Evolutionary conservation across 2,113 vertebrate genomes (phyloP), one percentile per base, ranked within the genome.

Genomic region (Pseudopipra pipra): DNA sequence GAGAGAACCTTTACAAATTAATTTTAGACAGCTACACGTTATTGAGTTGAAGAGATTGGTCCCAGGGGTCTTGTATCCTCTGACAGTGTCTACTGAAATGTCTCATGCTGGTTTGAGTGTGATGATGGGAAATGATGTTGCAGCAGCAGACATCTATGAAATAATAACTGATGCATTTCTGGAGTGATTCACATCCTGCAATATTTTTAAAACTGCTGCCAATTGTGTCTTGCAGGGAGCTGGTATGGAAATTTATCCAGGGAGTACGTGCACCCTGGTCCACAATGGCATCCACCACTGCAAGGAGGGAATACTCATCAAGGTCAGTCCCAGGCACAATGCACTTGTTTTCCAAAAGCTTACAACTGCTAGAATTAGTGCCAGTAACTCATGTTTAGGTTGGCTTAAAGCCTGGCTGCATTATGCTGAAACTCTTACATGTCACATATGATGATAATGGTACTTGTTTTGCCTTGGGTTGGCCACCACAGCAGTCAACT

Each of bases 231-330:
- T 96, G 62, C 56, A 99, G 99, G 99, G 99, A 56, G 99, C 99
- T 25, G 99, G 99, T 49, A 96, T 99, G 83, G 99, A 99, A 98
- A 99, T 99, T 84, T 99, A 99, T 61, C 99, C 99, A 1, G 99
- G 99, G 37, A 99, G 99, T 70, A 97, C 93, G 0, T 99, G 99
- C 94, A 98, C 93, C 74, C 97, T 99, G 76, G 95, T 98, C 70
- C 97, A 98, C 76, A 99, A 99, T 0, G 98, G 98, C 28, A 98
- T 99, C 89, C 99, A 99, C 96, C 99, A 99, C 92, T 99, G 99
- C 97, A 99, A 98, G 89, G 99, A 99, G 51, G 99, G 99, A 20
- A 98, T 99, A 55, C 98, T 99, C 31, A 99, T 99, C 95, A 99
- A 99, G 99, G 99, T 99, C 93, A 97, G 98, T 75, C 61, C 51